Conservation (phyloP, 1,140 invertebrate species). For the Drosophila cardini region DNA sequence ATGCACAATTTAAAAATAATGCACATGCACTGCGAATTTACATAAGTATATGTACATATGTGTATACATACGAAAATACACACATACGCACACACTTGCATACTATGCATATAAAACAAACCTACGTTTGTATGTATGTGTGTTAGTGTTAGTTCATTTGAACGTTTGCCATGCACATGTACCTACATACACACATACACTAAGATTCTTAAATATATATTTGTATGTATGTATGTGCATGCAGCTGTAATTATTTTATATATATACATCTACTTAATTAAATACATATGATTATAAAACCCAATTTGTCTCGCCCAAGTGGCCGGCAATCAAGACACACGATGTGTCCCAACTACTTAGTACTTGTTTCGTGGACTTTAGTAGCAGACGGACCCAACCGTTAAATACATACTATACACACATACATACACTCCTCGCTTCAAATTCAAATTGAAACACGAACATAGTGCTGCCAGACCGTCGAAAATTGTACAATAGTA, state of each 20-base stretch:
- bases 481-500: not conserved
- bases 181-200: constrained; percentile 6
- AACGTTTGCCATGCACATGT: constrained; percentile 9
- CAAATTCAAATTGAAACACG: not conserved
- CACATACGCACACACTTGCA: constrained; percentile 15
- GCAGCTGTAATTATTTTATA: constrained; percentile 11
- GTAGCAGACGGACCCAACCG: not conserved
- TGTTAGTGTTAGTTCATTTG: constrained; percentile 2
- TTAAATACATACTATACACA: too few relatives aligned
- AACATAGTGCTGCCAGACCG: constrained; percentile 5
- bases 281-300: constrained; percentile 19
- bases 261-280: constrained; percentile 10
- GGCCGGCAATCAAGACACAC: constrained; percentile 1
- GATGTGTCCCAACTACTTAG: not conserved
- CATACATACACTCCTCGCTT: not conserved
- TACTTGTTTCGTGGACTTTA: constrained; percentile 10
- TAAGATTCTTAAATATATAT: constrained; percentile 21
- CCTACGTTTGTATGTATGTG: constrained; percentile 17
- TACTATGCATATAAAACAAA: constrained; percentile 13
- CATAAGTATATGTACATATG: constrained; percentile 27
- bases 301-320: not conserved
- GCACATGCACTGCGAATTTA: constrained; percentile 65
- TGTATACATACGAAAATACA: constrained; percentile 11
- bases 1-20: constrained; percentile 76
- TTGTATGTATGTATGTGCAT: constrained; percentile 7